A percentile compares a stretch with the other conserved stretches of the same genome.
Conservation (phyloP, 2,113 vertebrate species). For the Aplodontia rufa region DNA sequence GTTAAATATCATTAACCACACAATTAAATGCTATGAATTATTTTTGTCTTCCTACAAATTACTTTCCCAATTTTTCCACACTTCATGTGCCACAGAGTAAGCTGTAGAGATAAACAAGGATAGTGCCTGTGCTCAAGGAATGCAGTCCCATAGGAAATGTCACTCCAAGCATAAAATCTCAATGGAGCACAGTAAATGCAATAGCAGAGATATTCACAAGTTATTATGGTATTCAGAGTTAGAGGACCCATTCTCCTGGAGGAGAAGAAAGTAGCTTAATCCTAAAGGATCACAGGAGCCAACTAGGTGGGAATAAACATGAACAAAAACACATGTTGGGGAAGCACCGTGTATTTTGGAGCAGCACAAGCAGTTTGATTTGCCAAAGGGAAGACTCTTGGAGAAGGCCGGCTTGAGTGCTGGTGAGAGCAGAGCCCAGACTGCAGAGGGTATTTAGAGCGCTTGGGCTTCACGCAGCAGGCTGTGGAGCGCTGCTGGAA, state of each 20-base stretch:
- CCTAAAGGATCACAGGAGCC: background rate
- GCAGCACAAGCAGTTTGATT: background rate
- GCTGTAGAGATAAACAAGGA: background rate
- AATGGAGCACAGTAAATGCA: background rate
- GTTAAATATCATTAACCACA: background rate
- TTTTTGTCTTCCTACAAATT: background rate
- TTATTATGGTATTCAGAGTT: background rate
- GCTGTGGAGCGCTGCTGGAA: background rate
- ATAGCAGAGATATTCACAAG: background rate
- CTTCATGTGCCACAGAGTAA: background rate
- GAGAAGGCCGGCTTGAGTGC: too few relatives aligned
- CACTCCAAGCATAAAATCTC: background rate
- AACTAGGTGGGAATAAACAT: background rate
- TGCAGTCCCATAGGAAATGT: background rate
- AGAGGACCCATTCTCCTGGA: background rate
- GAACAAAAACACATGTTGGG: background rate
- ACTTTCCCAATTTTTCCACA: background rate
- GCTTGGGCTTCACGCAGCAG: background rate
- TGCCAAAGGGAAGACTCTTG: background rate
- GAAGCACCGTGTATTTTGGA: background rate
- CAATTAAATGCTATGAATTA: background rate
- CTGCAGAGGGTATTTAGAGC: background rate
- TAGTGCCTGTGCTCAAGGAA: background rate
- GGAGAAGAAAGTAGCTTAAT: background rate
- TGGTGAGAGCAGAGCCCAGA: background rate